Percentiles rank a stretch among this genome's conserved stretches.
Conservation (phyloP, 2,113 vertebrate genomes). For the Aspiorhynchus laticeps region DNA sequence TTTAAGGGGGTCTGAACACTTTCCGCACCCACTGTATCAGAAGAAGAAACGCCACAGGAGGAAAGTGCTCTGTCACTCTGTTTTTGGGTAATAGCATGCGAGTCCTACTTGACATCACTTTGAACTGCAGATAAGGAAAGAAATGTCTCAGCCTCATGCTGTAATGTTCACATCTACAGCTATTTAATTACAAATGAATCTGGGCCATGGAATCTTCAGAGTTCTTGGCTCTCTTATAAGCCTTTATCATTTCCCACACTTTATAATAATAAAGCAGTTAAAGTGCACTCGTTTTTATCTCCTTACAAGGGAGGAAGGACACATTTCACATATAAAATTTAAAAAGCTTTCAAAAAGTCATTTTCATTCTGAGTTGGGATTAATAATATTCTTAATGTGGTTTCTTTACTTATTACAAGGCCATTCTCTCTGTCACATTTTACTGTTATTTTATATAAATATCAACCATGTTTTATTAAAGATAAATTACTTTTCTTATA, state of each 20-base stretch:
- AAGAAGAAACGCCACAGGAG: conserved; percentile 50
- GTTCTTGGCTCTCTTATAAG: not conserved
- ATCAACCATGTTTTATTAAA: not conserved
- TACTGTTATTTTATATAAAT: not conserved
- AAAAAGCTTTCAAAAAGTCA: not conserved
- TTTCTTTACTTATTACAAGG: not conserved
- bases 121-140: conserved; percentile 60
- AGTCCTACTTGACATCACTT: conserved; percentile 31
- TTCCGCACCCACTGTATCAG: no score
- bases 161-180: conserved; percentile 23
- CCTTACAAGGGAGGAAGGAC: not conserved
- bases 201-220: not conserved
- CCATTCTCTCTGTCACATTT: not conserved
- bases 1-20: no score
- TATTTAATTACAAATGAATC: conserved; percentile 50
- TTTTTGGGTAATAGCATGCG: conserved; percentile 46
- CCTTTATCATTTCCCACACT: not conserved
- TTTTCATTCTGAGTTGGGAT: not conserved
- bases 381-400: not conserved
- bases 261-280: conserved; percentile 5
- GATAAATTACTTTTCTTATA: not conserved
- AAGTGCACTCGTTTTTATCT: not conserved
- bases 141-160: conserved; percentile 42
- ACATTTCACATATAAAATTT: not conserved
- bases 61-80: conserved; percentile 52